A percentile compares a stretch with the other conserved stretches of the same genome.
Evolutionary conservation across 2,113 vertebrate species (phyloP).

Genomic region (Barbus barbus): DNA sequence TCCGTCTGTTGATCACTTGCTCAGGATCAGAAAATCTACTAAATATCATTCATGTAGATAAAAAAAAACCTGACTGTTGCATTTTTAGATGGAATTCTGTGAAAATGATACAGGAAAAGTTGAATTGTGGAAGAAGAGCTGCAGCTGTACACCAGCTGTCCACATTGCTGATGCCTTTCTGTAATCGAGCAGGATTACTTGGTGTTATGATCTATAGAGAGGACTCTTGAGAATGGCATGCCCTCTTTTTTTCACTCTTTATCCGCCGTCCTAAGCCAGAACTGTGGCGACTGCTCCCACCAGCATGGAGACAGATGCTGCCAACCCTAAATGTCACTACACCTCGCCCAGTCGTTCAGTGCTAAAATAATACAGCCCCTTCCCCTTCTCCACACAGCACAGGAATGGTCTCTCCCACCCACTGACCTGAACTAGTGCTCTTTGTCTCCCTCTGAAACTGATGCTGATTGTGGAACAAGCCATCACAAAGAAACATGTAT

Average conservation of each 20-base stretch:
- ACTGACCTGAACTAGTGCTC: conserved; percentile 62
- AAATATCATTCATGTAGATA: not conserved
- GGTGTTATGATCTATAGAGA: conserved; percentile 21
- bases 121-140: not conserved
- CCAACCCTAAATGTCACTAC: conserved; percentile 31
- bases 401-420: conserved; percentile 45
- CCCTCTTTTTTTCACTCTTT: not conserved
- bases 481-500: conserved; percentile 81
- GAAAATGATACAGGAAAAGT: not conserved
- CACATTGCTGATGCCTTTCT: conserved; percentile 21
- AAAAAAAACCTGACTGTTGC: not conserved
- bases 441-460: conserved; percentile 80
- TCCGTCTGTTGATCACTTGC: not conserved
- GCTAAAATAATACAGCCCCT: conserved; percentile 23
- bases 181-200: conserved; percentile 59
- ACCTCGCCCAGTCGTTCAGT: not conserved
- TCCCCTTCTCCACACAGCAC: not conserved
- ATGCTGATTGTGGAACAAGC: conserved; percentile 75
- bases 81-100: not conserved
- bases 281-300: not conserved
- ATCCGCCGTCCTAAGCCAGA: not conserved
- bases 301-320: conserved; percentile 25
- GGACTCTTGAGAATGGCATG: conserved; percentile 20
- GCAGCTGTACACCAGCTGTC: conserved; percentile 47
- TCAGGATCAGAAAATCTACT: not conserved